Conservation (phyloP, 2,888 invertebrate genomes). For the Clepsis dumicolana region DNA sequence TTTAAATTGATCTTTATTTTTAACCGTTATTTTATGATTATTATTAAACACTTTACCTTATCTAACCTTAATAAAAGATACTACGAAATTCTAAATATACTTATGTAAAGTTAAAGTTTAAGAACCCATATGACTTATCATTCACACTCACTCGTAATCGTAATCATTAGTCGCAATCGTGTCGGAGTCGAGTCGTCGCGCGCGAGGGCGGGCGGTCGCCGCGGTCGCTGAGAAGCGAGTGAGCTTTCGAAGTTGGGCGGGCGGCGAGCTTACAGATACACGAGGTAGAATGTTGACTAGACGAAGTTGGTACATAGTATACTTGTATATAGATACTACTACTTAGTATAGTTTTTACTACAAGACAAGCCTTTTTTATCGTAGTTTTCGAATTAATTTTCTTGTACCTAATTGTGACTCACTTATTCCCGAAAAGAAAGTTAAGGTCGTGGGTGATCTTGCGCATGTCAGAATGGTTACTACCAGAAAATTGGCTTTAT, state of each 20-base stretch:
- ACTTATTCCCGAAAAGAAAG: too few species aligned
- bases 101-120: too few species aligned
- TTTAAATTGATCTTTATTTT: constrained; percentile 69
- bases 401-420: too few species aligned
- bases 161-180: constrained; percentile 13
- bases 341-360: not conserved
- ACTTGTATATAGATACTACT: too few species aligned
- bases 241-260: constrained; percentile 48
- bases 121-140: too few species aligned
- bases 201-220: constrained; percentile 68
- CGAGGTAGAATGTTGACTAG: too few species aligned
- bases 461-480: too few species aligned
- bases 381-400: too few species aligned
- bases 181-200: constrained; percentile 44
- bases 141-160: constrained; percentile 31
- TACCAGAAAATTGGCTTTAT: too few species aligned
- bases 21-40: constrained; percentile 62
- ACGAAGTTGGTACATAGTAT: too few species aligned
- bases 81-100: not conserved
- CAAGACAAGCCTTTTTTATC: too few species aligned
- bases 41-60: constrained; percentile 48
- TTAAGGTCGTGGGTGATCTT: too few species aligned
- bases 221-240: constrained; percentile 67
- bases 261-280: not conserved
- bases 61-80: not conserved